Evolutionary conservation across 1,140 invertebrate species (phyloP).

Genomic region (Drosophila erecta): DNA sequence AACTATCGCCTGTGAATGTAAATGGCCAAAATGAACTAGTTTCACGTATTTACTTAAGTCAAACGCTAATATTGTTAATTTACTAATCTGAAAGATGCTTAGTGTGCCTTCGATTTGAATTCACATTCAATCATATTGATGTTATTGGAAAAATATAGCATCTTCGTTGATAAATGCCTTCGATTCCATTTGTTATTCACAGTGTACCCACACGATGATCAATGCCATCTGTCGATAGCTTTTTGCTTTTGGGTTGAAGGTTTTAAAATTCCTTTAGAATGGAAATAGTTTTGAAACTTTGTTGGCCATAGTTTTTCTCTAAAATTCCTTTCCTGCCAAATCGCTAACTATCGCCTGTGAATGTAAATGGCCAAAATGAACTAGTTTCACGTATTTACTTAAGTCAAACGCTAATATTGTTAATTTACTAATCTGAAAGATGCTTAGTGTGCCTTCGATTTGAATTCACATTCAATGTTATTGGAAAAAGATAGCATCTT

Average conservation of each 20-base stretch:
- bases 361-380: background rate
- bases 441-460: too few species aligned
- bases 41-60: too few species aligned
- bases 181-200: constrained; percentile 9
- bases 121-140: background rate
- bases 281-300: too few species aligned
- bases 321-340: too few species aligned
- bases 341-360: constrained; percentile 2
- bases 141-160: background rate
- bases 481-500: background rate
- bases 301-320: too few species aligned
- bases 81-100: too few species aligned
- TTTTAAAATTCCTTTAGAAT: background rate
- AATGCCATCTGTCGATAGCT: background rate
- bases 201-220: constrained; percentile 10
- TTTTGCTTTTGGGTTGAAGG: constrained; percentile 2
- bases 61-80: too few species aligned
- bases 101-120: too few species aligned
- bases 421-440: too few species aligned
- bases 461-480: background rate
- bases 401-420: too few species aligned
- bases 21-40: background rate
- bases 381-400: too few species aligned
- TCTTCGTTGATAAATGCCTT: background rate
- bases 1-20: background rate